These are phyloP conservation scores for Oncorhynchus clarkii DNA, from an alignment of 2,113 vertebrate genomes.

Conservation along the genomic window DNA sequence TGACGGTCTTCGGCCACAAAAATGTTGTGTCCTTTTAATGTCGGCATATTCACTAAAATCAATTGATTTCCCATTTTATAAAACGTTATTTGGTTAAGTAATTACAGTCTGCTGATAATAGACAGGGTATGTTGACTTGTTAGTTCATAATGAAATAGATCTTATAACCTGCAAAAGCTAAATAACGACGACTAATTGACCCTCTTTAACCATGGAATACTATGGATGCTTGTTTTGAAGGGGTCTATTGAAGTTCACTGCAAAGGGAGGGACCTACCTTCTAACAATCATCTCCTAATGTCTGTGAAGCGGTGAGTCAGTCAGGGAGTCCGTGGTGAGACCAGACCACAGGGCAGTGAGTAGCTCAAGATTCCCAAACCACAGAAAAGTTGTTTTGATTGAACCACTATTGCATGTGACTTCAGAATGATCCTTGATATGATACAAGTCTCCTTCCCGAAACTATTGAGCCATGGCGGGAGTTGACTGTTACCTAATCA, in stretches of 20 bases:
- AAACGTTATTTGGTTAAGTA: too few species aligned
- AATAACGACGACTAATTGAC: background rate
- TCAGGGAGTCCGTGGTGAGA: constrained; percentile 30
- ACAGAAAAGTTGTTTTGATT: constrained; percentile 43
- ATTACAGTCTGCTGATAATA: too few species aligned
- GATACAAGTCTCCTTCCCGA: constrained; percentile 46
- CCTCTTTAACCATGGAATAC: background rate
- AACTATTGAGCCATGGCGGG: constrained; percentile 28
- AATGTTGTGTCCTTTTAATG: too few species aligned
- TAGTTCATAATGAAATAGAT: background rate
- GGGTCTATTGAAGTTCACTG: background rate
- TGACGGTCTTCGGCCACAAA: background rate
- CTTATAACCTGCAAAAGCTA: background rate
- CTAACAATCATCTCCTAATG: constrained; percentile 32
- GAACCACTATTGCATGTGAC: constrained; percentile 48
- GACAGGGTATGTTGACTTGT: background rate
- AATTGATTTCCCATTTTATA: too few species aligned
- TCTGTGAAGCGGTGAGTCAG: constrained; percentile 34
- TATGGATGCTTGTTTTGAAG: background rate
- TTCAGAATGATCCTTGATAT: constrained; percentile 40
- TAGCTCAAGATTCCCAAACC: constrained; percentile 25
- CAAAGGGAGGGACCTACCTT: constrained; percentile 27
- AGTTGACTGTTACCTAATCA: constrained; percentile 1
- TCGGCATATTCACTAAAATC: too few species aligned
- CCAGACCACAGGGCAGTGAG: constrained; percentile 40